Base-by-base conservation (phyloP, 2,888 invertebrate genomes). In the Xanthia togata region DNA sequence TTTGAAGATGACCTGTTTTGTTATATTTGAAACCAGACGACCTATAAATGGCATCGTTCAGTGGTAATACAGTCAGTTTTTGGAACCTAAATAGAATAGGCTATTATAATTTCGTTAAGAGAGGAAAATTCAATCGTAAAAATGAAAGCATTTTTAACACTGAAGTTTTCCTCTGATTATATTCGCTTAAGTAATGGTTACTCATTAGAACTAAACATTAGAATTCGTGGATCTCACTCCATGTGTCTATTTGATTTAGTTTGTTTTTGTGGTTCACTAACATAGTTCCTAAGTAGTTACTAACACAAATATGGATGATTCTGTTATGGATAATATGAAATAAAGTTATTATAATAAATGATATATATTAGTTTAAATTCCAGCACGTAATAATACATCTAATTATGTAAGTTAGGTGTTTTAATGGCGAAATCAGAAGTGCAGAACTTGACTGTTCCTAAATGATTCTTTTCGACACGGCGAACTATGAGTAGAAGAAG, bases 1-100 rank as follows among this genome's bases (percentile, higher is more conserved):
- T 47, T 80, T 75, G 60, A 72, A 76, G 57, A 85, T 73, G 82
- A 79, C 85, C 79, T 81, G 85, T 84, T 84, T 80, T 75, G 84
- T 74, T 83, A 73, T 74, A 87, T 87, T 79, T 85, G 67, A 75
- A 84, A 87, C 64, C 83, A 78, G 76, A 77, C 69, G 76, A 78
- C 76, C 75, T 82, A 78, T 78, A 77, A 81, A 82, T 72, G 82
- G 44, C 62, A 41, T 73, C 72, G 63, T 81, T 81, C 62, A 44
- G 26, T 55, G 63, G 44, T 65, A 69, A 64, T 70, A 23, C 12
- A 35, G 26, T 17, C 35, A 14, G n/a, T 23, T 55, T 31, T 47
- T 14, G 23, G 47, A 17, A 17, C 31, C n/a, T 31, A 31, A 9
- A 14, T 38, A 67, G 3, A 64, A 60, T 20, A 4, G 20, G 6